phyloP scores from a whole-genome alignment of 2,797 vertebrate species.

The Aplochiton taeniatus region DNA sequence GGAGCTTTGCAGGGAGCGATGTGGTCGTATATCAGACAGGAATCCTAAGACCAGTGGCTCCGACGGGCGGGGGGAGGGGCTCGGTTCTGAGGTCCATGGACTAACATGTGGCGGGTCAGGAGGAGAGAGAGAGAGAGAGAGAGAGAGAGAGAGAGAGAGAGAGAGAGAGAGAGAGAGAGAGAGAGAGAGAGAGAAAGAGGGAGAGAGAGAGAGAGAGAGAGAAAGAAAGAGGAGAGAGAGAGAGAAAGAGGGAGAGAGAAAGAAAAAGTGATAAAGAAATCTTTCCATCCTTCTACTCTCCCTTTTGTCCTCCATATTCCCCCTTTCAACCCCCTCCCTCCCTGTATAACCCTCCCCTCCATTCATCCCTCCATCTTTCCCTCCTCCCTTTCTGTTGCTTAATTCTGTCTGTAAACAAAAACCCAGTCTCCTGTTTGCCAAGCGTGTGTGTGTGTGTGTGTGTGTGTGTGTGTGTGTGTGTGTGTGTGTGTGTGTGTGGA shows the following conservation, averaged over 20 bases:
- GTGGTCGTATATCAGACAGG: too few species aligned
- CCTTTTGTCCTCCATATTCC: neutral
- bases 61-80: too few species aligned
- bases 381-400: constrained; percentile 19
- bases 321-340: constrained; percentile 7
- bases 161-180: too few species aligned
- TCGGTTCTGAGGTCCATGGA: too few species aligned
- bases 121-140: too few species aligned
- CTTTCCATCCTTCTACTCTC: constrained; percentile 7
- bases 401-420: too few species aligned
- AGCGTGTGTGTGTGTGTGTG: neutral
- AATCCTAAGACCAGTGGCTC: too few species aligned
- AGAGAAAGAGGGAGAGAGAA: constrained; percentile 36
- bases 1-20: too few species aligned
- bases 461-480: neutral
- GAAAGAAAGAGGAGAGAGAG: constrained; percentile 18
- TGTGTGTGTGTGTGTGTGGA: neutral
- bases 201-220: constrained; percentile 8
- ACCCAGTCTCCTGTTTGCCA: neutral
- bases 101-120: too few species aligned
- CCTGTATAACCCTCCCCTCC: neutral
- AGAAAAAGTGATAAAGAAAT: neutral
- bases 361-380: constrained; percentile 16
- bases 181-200: too few species aligned
- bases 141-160: too few species aligned